Base-by-base conservation (phyloP, 2,113 vertebrate genomes). In the Salvelinus fontinalis region DNA sequence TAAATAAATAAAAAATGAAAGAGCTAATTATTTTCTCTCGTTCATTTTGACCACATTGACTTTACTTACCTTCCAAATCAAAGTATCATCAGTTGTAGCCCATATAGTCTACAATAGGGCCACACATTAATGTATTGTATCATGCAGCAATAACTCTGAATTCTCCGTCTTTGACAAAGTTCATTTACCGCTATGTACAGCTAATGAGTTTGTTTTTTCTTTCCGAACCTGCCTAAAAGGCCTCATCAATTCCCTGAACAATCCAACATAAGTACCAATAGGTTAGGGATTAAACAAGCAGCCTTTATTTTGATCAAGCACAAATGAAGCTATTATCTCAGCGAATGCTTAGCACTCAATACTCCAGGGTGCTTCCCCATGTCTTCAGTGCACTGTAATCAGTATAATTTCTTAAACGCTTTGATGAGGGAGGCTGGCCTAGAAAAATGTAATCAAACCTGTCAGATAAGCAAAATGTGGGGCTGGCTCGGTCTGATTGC, bases 401-500 rank as follows among this genome's bases (percentile, higher is more conserved):
- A 89, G 83, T 81, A 82, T 89, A 89, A 90, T 92, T 91, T 87
- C 89, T 88, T 89, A 88, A 90, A 89, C 82, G 75, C 85, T 88
- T 87, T 91, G 86, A 88, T 91, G 86, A 86, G 85, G 79, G 85
- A 87, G 84, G 90, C 75, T 86, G 81, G 88, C 81, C 85, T 77
- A 79, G 76, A 85, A 16, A 85, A 84, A 85, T 75, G 77, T 84
- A 80, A 83, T n/a, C 5, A 44, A 87, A 86, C 81, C 81, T 51
- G 79, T 87, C 83, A 84, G 77, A 85, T 75, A 79, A 69, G 73
- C 79, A 75, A 79, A 77, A 16, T 54, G 51, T 77, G 75, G 75
- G 76, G 66, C 60, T 62, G 70, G 65, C 75, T 48, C 13, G 6
- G 60, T 54, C 70, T 65, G 22, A 27, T 18, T 14, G 68, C 22